Evolutionary conservation across 2,888 invertebrate genomes (phyloP), one percentile per base, ranked within the genome.

Genomic region (Heterodera filipjevi): DNA sequence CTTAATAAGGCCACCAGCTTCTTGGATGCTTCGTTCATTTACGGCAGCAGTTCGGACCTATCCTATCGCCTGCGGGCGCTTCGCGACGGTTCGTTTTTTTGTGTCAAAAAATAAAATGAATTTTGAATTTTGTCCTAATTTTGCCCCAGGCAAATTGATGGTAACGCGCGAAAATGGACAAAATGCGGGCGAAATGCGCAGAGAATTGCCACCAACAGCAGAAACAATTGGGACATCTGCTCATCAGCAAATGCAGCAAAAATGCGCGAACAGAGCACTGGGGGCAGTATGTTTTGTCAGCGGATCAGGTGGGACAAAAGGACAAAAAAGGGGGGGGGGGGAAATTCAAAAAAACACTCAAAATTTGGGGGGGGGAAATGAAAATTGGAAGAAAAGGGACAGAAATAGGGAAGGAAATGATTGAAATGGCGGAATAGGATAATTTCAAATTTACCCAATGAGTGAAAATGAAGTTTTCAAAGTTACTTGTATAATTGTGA

Each of bases 41-140:
- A 96, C 88, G 96, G 96, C 0, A 95, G 95, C 88, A 94, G 95
- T 86, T 92, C 92, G 1, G 96, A 96, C 89, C 92, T 94, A 49
- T 92, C 93, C 0, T 92, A 93, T 66, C 92, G 93, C 77, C 91
- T 97, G 39, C 92, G 95, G 71, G 93, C 94, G 0, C 90, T 93
- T 93, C 80, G 84, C 86, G 93, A 93, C 76, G 96, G 96, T 0
- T 73, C 19, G 35, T 0, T 12, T 10, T 39, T 75, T 64, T 74
- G 35, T 33, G 19, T 16, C 12, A 44, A n/a, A 2, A n/a, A n/a
- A n/a, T n/a, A n/a, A n/a, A n/a, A n/a, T n/a, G n/a, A 27, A 22
- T 27, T 75, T 14, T 39, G 22, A 46, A 19, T 14, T 30, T 27
- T 46, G 8, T 12, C n/a, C n/a, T n/a, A n/a, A 59, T 39, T 74